A percentile compares a stretch with the other conserved stretches of the same genome.
phyloP scores from a whole-genome alignment of 2,888 invertebrate genomes.

The Lepidochitona cinerea region DNA sequence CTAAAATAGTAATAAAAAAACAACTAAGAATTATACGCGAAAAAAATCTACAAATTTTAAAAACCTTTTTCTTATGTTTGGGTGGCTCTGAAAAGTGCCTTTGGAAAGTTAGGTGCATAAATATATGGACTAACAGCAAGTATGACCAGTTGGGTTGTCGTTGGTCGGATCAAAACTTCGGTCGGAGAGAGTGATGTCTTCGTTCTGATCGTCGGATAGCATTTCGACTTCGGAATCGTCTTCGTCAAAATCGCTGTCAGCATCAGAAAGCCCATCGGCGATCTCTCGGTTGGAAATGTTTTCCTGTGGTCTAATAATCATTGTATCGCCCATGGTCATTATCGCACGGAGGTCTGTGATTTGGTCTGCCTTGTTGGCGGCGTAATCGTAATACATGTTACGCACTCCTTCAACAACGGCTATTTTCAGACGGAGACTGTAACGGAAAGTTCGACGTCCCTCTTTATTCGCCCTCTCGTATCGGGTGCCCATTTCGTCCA shows the following conservation, averaged over 20 bases:
- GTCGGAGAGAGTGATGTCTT: not conserved
- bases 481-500: slow-evolving; percentile 42
- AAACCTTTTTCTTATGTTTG: too few relatives aligned
- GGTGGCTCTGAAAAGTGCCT: slow-evolving; percentile 6
- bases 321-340: slow-evolving; percentile 11
- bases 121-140: not conserved
- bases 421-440: slow-evolving; percentile 47
- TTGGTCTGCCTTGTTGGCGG: slow-evolving; percentile 46
- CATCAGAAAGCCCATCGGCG: not conserved
- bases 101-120: not conserved
- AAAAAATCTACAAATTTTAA: too few relatives aligned
- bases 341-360: slow-evolving; percentile 36
- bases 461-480: slow-evolving; percentile 44
- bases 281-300: not conserved
- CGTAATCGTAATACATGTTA: slow-evolving; percentile 58
- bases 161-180: too few relatives aligned
- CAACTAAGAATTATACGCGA: too few relatives aligned
- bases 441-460: slow-evolving; percentile 48
- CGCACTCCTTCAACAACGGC: slow-evolving; percentile 52
- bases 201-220: not conserved
- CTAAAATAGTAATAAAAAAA: too few relatives aligned
- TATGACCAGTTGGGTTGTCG: not conserved
- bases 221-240: not conserved
- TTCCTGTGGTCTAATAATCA: not conserved
- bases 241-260: not conserved